phyloP scores from a whole-genome alignment of 2,888 invertebrate genomes.

The Andrena bucephala region DNA sequence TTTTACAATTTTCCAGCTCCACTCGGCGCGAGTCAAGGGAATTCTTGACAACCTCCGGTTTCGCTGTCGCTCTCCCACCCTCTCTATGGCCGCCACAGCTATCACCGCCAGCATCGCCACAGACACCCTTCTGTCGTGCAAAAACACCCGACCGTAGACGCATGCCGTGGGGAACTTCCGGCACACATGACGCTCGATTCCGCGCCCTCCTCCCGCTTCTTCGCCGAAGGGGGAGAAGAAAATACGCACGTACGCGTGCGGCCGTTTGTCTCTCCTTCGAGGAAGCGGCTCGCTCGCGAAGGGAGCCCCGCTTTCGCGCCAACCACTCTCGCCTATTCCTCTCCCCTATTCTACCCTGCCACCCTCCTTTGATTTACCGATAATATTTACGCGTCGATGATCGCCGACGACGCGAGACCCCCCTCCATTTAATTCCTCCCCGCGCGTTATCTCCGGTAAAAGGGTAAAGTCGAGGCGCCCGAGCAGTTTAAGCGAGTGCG shows the following conservation, averaged over 20 bases:
- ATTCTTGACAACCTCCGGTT: slow-evolving; percentile 8
- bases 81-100: slow-evolving; percentile 11
- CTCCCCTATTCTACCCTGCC: neutral
- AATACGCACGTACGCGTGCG: slow-evolving; percentile 6
- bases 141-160: slow-evolving; percentile 47
- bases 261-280: neutral
- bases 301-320: neutral
- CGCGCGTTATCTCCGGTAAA: neutral
- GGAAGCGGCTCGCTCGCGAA: neutral
- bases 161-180: slow-evolving; percentile 26
- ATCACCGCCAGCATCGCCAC: slow-evolving; percentile 1
- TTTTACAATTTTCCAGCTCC: slow-evolving; percentile 62
- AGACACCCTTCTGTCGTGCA: slow-evolving; percentile 16
- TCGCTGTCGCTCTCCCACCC: neutral
- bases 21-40: neutral
- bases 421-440: neutral
- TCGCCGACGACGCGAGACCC: neutral
- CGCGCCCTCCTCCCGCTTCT: neutral
- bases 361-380: neutral
- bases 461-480: neutral
- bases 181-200: slow-evolving; percentile 30
- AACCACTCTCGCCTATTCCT: neutral
- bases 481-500: too few relatives aligned
- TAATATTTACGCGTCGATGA: neutral
- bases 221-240: neutral